Conservation (phyloP, 2,113 vertebrate genomes). For the Arenaria interpres region DNA sequence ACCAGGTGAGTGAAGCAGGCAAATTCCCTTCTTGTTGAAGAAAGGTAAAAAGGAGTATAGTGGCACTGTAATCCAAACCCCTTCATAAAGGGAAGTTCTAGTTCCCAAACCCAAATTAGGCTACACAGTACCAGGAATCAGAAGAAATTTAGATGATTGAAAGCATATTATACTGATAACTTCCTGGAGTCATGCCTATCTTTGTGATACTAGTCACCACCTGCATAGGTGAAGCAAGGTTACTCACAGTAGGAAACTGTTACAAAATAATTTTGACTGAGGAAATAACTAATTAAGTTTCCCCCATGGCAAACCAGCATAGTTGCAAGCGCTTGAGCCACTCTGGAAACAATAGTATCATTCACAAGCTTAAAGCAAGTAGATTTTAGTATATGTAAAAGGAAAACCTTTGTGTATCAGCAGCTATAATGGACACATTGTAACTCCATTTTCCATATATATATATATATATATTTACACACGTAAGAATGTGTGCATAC, state of each 20-base stretch:
- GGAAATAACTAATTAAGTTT: conserved; percentile 45
- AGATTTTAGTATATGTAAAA: background rate
- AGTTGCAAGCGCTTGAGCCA: background rate
- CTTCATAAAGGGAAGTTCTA: background rate
- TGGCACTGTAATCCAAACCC: background rate
- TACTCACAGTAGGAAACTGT: conserved; percentile 25
- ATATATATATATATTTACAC: background rate
- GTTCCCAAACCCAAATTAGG: background rate
- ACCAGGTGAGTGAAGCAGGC: background rate
- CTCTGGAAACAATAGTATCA: background rate
- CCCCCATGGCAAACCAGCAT: background rate
- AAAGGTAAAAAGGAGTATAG: background rate
- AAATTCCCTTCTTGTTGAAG: background rate
- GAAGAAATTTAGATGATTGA: background rate
- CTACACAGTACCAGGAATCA: background rate
- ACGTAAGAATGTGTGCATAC: background rate
- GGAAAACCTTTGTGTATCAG: background rate
- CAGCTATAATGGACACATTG: background rate
- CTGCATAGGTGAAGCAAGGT: conserved; percentile 17
- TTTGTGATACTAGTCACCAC: background rate
- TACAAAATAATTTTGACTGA: conserved; percentile 14
- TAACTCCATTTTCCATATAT: background rate
- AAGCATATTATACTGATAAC: background rate
- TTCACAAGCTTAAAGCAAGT: background rate
- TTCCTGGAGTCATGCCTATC: background rate